Percentiles rank a stretch among this genome's conserved stretches.
Conservation (phyloP, 2,797 vertebrate genomes). For the Nannoperca australis region DNA sequence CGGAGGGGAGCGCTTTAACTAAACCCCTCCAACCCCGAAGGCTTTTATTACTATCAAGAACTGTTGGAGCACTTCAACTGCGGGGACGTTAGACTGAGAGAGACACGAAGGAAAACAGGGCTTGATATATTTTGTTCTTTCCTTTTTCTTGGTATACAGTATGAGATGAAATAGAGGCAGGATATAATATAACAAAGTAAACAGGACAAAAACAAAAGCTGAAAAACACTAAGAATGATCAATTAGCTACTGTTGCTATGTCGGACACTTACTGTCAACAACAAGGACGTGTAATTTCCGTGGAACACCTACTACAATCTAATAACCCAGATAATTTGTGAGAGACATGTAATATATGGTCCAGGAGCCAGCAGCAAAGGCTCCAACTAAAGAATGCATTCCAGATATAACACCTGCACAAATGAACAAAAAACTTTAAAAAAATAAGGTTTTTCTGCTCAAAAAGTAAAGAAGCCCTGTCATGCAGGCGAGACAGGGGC, state of each 20-base stretch:
- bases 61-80: conserved; percentile 73
- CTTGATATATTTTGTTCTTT: conserved; percentile 9
- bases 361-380: background rate
- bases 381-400: too few relatives aligned
- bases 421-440: background rate
- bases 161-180: background rate
- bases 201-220: background rate
- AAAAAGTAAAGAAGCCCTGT: background rate
- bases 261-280: background rate
- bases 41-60: conserved; percentile 79
- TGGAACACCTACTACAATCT: background rate
- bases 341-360: too few relatives aligned
- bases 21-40: conserved; percentile 63
- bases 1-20: conserved; percentile 55
- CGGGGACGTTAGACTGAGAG: conserved; percentile 44
- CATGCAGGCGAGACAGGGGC: background rate
- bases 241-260: background rate
- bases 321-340: background rate
- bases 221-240: background rate
- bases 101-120: conserved; percentile 5
- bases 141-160: background rate
- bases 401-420: background rate
- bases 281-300: background rate
- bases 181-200: background rate
- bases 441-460: background rate